phyloP scores from a whole-genome alignment of 2,113 vertebrate genomes.

The Cebidichthys violaceus region DNA sequence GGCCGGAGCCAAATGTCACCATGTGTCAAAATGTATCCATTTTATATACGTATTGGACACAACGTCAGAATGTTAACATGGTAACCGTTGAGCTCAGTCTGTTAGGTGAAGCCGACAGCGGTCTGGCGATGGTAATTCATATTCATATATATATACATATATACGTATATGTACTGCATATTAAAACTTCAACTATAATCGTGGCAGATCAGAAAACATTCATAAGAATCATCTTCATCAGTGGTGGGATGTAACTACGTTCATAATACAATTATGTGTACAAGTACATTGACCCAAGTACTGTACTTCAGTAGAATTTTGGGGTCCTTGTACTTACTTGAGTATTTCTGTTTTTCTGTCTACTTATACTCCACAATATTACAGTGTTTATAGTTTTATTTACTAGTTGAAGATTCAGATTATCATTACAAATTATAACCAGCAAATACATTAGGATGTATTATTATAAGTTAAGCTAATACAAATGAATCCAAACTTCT shows the following conservation, averaged over 20 bases:
- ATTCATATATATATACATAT: background rate
- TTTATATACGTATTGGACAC: background rate
- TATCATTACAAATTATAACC: too few relatives aligned
- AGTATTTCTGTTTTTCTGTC: too few relatives aligned
- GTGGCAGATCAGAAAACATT: background rate
- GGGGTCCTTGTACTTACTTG: background rate
- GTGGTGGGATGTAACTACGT: background rate
- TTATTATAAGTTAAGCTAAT: background rate
- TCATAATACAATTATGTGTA: background rate
- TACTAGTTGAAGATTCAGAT: too few relatives aligned
- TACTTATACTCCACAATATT: background rate
- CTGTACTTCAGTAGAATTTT: background rate
- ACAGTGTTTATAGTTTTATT: too few relatives aligned
- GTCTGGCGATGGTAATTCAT: background rate
- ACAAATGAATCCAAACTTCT: background rate
- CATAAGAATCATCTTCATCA: background rate
- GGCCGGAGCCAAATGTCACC: constrained; percentile 40
- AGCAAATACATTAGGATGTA: too few relatives aligned
- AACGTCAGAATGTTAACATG: constrained; percentile 12
- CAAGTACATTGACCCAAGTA: background rate
- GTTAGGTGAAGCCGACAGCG: background rate
- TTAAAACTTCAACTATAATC: too few relatives aligned
- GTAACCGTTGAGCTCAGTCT: background rate
- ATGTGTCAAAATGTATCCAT: constrained; percentile 16
- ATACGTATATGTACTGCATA: background rate